Evolutionary conservation across 2,113 vertebrate species (phyloP), one percentile per base, ranked within the genome.

Genomic region (Dromas ardeola): DNA sequence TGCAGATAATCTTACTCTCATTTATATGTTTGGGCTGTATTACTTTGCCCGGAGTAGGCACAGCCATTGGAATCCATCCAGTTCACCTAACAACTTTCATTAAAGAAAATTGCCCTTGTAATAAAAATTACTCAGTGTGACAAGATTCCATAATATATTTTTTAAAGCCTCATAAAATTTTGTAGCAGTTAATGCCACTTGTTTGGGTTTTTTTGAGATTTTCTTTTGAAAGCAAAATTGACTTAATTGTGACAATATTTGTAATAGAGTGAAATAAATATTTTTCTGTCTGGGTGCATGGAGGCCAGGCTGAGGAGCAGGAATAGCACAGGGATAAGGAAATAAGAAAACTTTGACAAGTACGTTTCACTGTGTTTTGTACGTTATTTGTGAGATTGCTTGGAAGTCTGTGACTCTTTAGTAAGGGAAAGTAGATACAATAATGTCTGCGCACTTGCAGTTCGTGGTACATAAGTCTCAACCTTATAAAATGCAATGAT

Each of bases 61-160:
- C 50, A 94, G 89, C 62, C 32, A 40, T 17, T 97, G 95, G 95
- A 97, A 95, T 91, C 62, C 42, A 73, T 97, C 97, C 94, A 96
- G 91, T 81, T 95, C 76, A 90, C 95, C 94, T 86, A 95, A 88
- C 93, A 97, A 93, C 85, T 88, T 97, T 91, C 94, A 95, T 95
- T 97, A 96, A 94, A 91, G 84, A 95, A 95, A 94, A 97, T 93
- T 89, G 89, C 78, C 74, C 94, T 95, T 85, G 81, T 86, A 95
- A 95, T 97, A 96, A 97, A 96, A 96, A 97, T 88, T 91, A 95
- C 74, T 96, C 77, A 84, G 74, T 96, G 94, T 97, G 88, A 94
- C 89, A 95, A 94, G 95, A 80, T 91, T 91, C 81, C 55, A 38
- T 90, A 91, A 85, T 90, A 79, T 85, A 80, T 93, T 94, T 91